Evolutionary conservation across 2,888 invertebrate species (phyloP).

Genomic region (Nephrotoma guestfalica): DNA sequence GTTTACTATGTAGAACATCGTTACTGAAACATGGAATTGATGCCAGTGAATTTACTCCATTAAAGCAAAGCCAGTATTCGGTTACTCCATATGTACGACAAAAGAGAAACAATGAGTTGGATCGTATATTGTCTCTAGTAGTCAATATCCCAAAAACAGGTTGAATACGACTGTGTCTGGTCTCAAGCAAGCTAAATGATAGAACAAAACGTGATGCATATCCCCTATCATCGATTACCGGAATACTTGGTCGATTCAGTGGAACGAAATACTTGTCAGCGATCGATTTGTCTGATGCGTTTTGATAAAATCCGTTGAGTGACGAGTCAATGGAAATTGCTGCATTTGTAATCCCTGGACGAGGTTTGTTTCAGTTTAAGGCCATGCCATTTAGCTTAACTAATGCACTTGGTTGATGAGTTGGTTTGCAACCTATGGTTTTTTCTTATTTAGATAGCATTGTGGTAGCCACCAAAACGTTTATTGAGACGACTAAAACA

Average conservation of each 20-base stretch:
- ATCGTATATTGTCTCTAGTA: background rate
- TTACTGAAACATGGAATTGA: background rate
- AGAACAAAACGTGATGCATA: conserved; percentile 14
- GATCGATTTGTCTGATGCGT: conserved; percentile 1
- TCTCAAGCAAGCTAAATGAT: conserved; percentile 13
- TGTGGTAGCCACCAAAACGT: background rate
- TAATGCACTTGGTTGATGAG: background rate
- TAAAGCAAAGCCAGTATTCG: background rate
- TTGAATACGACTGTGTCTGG: background rate
- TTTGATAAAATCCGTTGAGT: background rate
- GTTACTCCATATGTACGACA: background rate
- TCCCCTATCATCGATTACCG: conserved; percentile 11
- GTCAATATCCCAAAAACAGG: background rate
- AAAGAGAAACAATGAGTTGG: background rate
- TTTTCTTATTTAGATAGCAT: background rate
- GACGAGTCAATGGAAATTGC: background rate
- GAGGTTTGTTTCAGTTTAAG: background rate
- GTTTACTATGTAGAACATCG: background rate
- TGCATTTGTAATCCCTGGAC: background rate
- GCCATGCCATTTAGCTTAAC: background rate
- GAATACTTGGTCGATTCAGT: background rate
- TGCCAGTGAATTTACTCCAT: background rate
- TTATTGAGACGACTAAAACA: background rate
- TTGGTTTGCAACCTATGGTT: background rate
- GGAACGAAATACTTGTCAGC: background rate